Conservation (phyloP, 2,888 invertebrate species). For the Apodemia mormo region DNA sequence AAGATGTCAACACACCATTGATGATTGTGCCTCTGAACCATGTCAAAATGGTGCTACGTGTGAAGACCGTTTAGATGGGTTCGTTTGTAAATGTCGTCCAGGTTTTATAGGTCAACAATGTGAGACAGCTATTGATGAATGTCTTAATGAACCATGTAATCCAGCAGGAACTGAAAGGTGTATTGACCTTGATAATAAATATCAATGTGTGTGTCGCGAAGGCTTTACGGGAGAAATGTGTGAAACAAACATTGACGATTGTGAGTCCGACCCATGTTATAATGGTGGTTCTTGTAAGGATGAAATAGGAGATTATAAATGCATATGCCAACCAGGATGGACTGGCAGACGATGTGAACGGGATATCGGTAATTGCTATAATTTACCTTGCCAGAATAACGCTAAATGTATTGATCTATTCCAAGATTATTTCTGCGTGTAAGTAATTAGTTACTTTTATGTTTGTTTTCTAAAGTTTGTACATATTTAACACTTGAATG, state of each 20-base stretch:
- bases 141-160: conserved; percentile 94
- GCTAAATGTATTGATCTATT: conserved; percentile 95
- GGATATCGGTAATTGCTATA: conserved; percentile 93
- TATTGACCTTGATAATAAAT: conserved; percentile 93
- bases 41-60: conserved; percentile 97
- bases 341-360: conserved; percentile 91
- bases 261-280: conserved; percentile 90
- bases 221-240: conserved; percentile 93
- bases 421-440: conserved; percentile 95
- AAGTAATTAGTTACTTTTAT: conserved; percentile 67
- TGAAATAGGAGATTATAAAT: conserved; percentile 91
- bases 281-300: conserved; percentile 95
- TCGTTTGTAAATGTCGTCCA: conserved; percentile 95
- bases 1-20: conserved; percentile 95
- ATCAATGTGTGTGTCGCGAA: conserved; percentile 92
- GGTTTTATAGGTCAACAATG: conserved; percentile 96
- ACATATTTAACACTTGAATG: no score
- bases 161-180: conserved; percentile 95
- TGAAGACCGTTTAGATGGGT: conserved; percentile 93
- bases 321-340: conserved; percentile 93
- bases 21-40: conserved; percentile 93
- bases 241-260: conserved; percentile 93
- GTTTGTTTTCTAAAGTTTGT: neutral
- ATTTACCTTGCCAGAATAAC: conserved; percentile 95
- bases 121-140: conserved; percentile 96